Percentiles rank a stretch among this genome's conserved stretches.
Evolutionary conservation across 2,797 vertebrate genomes (phyloP).

Genomic region (Fringilla coelebs): DNA sequence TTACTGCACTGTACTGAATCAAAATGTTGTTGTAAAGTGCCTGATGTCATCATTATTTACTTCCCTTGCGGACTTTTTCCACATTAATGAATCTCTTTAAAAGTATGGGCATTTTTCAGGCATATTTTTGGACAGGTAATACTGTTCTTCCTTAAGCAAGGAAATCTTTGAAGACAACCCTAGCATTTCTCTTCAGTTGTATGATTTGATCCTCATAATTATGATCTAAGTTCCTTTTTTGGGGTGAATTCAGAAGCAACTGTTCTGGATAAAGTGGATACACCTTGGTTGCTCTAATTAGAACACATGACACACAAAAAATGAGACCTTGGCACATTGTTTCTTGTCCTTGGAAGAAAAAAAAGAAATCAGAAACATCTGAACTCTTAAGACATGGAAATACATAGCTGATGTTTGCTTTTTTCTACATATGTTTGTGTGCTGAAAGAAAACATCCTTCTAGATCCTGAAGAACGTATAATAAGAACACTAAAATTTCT

Average conservation of each 20-base stretch:
- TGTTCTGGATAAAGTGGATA: accelerated
- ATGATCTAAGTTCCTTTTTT: not conserved
- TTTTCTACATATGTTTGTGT: not conserved
- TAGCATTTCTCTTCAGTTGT: not conserved
- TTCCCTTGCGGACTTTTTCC: not conserved
- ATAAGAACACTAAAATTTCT: not conserved
- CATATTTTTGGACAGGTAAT: not conserved
- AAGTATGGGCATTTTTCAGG: not conserved
- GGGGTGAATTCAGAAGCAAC: not conserved
- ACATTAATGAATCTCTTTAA: not conserved
- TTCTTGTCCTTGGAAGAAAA: not conserved
- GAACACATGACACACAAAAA: not conserved
- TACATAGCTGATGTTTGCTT: not conserved
- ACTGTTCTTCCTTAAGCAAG: not conserved
- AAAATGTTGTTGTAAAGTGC: not conserved
- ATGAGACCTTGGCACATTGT: not conserved
- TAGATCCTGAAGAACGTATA: not conserved
- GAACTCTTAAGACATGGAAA: not conserved
- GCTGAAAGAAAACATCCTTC: not conserved
- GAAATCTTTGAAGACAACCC: not conserved
- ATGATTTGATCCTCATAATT: not conserved
- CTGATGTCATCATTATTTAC: not conserved
- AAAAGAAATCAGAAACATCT: not conserved
- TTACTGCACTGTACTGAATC: not conserved
- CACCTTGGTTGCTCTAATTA: not conserved